Conservation (phyloP, 2,888 invertebrate genomes). For the Netelia virgata region DNA sequence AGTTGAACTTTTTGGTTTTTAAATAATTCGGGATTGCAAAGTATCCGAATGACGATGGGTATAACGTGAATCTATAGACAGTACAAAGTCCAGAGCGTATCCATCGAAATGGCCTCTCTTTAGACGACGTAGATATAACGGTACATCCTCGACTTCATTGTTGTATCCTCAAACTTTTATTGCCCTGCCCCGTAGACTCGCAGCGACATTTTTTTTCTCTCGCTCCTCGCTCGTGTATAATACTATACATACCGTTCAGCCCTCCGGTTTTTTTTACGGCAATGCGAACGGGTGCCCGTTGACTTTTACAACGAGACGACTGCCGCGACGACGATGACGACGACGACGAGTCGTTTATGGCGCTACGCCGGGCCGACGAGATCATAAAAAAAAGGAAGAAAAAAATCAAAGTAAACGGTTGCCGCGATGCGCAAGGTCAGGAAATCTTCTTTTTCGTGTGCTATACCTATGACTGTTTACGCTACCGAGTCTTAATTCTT, state of each 20-base stretch:
- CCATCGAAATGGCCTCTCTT: slow-evolving; percentile 72
- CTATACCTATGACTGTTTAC: slow-evolving; percentile 38
- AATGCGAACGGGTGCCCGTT: slow-evolving; percentile 78
- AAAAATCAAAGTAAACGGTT: slow-evolving; percentile 60
- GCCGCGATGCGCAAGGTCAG: slow-evolving; percentile 78
- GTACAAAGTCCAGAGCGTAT: slow-evolving; percentile 70
- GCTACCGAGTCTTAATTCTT: slow-evolving; percentile 42
- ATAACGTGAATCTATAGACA: slow-evolving; percentile 15
- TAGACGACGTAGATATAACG: slow-evolving; percentile 73
- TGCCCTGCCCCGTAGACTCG: slow-evolving; percentile 53
- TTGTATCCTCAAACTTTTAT: slow-evolving; percentile 70
- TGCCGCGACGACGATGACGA: slow-evolving; percentile 47
- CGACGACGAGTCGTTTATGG: slow-evolving; percentile 75
- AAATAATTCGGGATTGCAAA: no score
- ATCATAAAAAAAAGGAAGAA: slow-evolving; percentile 77
- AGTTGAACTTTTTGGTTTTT: no score
- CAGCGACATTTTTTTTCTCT: slow-evolving; percentile 53
- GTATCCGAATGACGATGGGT: neutral
- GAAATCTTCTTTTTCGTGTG: slow-evolving; percentile 57
- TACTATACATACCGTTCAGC: slow-evolving; percentile 67
- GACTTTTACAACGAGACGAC: slow-evolving; percentile 77
- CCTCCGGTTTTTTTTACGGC: slow-evolving; percentile 76
- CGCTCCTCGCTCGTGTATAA: slow-evolving; percentile 46
- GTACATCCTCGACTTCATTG: slow-evolving; percentile 74
- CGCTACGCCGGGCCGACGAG: slow-evolving; percentile 70